Base-by-base conservation (phyloP, 2,888 invertebrate genomes). In the Dryococelus australis region DNA sequence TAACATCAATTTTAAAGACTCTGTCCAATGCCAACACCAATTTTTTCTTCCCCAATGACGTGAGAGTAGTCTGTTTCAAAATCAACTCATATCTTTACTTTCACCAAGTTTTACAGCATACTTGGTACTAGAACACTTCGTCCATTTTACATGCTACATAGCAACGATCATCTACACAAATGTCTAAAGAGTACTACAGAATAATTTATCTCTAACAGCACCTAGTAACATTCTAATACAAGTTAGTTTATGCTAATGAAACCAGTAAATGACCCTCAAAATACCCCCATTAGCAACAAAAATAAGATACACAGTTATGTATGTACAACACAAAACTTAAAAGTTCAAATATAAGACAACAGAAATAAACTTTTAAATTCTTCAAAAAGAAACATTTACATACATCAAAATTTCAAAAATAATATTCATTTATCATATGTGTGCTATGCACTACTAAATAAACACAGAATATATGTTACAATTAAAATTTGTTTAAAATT, bases 351-450 rank as follows among this genome's bases (percentile, higher is more conserved):
- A 65, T 24, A 65, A 65, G 65, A 65, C 65, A 65, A 65, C 65
- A 65, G 65, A 65, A 65, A 65, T 65, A 65, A 65, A 65, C 65
- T 10, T 65, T 65, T 24, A 65, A 65, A 65, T 65, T 65, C 65
- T 65, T 65, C n/a, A 65, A 65, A 65, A 65, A 65, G n/a, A 65
- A 65, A 65, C n/a, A 65, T 65, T 65, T n/a, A 65, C 65, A 65
- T 65, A 65, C 65, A 65, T 65, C 65, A 24, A 65, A 65, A 24
- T 65, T 24, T 65, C n/a, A 24, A 65, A 65, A 65, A 65, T n/a
- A 65, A 65, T 65, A 65, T 65, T 65, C n/a, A n/a, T 24, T 65
- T 65, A 65, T 65, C n/a, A 65, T 65, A 65, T 65, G 65, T 65
- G 6, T 2, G n/a, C 65, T 65, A 65, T 65, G n/a, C 20, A 65